These are phyloP conservation scores for Eristalis pertinax DNA, from an alignment of 2,888 invertebrate genomes.

Conservation along the genomic window DNA sequence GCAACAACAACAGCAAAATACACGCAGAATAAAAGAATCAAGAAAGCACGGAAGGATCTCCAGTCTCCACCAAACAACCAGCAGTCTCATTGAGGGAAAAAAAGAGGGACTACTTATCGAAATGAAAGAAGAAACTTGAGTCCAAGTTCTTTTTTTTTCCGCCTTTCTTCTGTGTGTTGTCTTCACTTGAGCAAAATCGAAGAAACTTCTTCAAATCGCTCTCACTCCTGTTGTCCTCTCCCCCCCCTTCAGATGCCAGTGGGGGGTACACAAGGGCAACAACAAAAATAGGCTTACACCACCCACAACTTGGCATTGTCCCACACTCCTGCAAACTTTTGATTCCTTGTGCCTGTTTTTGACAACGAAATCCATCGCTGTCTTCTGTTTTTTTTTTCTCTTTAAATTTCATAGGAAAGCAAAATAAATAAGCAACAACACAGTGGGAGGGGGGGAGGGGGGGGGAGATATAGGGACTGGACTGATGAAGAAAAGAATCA, in stretches of 20 bases:
- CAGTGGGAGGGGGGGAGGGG: not conserved
- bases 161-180: conserved; percentile 20
- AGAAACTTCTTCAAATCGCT: conserved; percentile 27
- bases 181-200: conserved; percentile 51
- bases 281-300: conserved; percentile 14
- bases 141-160: conserved; percentile 41
- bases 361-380: conserved; percentile 63
- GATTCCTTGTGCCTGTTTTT: conserved; percentile 65
- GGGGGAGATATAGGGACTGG: not conserved
- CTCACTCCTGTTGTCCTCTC: not conserved
- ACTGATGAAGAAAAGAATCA: conserved; percentile 12
- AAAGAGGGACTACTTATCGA: conserved; percentile 63
- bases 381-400: conserved; percentile 7
- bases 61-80: conserved; percentile 24
- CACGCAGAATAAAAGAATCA: conserved; percentile 5
- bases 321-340: conserved; percentile 60
- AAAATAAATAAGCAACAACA: conserved; percentile 11
- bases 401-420: conserved; percentile 27
- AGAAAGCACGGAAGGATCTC: not conserved
- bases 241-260: not conserved
- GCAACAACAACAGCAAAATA: not conserved
- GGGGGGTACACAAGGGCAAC: not conserved
- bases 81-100: conserved; percentile 19
- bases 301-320: not conserved
- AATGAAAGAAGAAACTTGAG: conserved; percentile 61